Evolutionary conservation across 2,888 invertebrate species (phyloP), one percentile per base, ranked within the genome.

Genomic region (Drosophila sordidapex): DNA sequence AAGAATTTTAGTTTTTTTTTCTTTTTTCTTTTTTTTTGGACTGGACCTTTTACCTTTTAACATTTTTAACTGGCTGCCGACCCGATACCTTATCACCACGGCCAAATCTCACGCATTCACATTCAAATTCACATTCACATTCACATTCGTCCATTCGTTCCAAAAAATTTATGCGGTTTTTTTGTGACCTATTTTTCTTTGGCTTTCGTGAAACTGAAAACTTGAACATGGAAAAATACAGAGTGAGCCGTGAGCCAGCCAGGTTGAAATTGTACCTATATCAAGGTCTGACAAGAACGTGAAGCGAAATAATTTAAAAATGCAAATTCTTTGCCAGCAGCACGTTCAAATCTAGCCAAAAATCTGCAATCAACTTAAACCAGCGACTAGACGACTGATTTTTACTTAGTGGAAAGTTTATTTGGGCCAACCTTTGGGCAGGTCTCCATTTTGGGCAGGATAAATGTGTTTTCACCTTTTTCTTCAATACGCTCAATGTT

Each of bases 281-380:
- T 89, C 87, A 87, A 79, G 79, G 76, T 40, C 86, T 89, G 87
- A 87, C 87, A 89, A 81, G 88, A 72, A 89, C 86, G 90, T 87
- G 88, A 89, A 87, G 80, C 79, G 87, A 87, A 87, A 89, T 89
- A 85, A 87, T 87, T 87, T 87, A 71, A 87, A 86, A 89, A 87
- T 87, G 87, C 83, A 89, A 87, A 87, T 87, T 83, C 68, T 38
- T 56, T 63, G 54, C 72, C 78, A 78, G 80, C 84, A 76, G 53
- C 48, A 56, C 73, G 54, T 59, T 70, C 73, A 77, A 76, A 88
- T 86, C 83, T 83, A 64, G 48, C 69, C 60, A 67, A 62, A 71
- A 68, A 60, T 53, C 68, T 63, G 68, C 71, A 79, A 79, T 79
- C 80, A 79, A 76, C 71, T 66, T 66, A 68, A 71, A 29, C 60